Conservation (phyloP, 2,113 vertebrate genomes). For the Arvicanthis niloticus region DNA sequence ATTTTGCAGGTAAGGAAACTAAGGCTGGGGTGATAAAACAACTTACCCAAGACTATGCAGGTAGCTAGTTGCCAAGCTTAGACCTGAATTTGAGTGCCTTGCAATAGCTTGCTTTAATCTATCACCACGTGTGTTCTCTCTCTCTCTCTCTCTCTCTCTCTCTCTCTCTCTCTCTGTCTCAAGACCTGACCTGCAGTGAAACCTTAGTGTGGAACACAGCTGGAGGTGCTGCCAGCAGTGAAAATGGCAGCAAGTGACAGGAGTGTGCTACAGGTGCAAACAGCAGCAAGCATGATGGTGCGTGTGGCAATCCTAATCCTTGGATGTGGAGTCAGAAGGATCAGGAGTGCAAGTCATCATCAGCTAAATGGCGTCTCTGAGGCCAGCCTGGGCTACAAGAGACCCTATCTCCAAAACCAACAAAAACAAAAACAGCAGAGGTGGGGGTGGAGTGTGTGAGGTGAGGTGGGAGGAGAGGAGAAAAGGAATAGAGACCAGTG, state of each 20-base stretch:
- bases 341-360: neutral
- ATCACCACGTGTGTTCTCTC: neutral
- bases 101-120: neutral
- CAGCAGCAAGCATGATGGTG: neutral
- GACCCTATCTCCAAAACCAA: neutral
- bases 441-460: neutral
- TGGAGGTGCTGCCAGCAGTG: neutral
- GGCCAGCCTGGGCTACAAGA: neutral
- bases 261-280: neutral
- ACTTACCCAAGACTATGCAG: neutral
- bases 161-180: too few relatives aligned
- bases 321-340: neutral
- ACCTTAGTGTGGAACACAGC: neutral
- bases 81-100: neutral
- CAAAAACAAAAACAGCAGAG: neutral
- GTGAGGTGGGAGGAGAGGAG: too few relatives aligned
- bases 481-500: too few relatives aligned
- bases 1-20: slow-evolving; percentile 7
- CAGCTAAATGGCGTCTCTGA: neutral
- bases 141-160: too few relatives aligned
- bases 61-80: neutral
- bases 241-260: neutral
- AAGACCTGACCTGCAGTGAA: neutral
- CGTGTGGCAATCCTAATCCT: neutral
- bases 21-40: slow-evolving; percentile 9